These are phyloP conservation scores for Dolomedes plantarius DNA, from an alignment of 2,888 invertebrate genomes.

Conservation along the genomic window DNA sequence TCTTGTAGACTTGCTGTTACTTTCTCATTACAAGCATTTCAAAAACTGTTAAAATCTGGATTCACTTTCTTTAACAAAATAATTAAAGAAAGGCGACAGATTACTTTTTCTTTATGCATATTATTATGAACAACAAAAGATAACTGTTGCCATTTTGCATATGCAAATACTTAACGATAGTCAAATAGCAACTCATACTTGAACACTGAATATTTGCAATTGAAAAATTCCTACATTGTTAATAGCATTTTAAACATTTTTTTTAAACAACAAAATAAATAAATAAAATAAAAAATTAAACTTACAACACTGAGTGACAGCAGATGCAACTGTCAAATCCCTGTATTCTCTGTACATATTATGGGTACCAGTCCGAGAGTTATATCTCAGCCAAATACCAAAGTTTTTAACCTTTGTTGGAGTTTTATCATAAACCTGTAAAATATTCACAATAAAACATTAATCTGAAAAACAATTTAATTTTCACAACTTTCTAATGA, in stretches of 20 bases:
- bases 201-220: no score
- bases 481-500: no score
- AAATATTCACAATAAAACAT: no score
- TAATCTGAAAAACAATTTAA: no score
- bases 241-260: no score
- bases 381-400: slow-evolving; percentile 99
- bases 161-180: no score
- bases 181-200: no score
- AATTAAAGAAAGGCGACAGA: slow-evolving; percentile 45
- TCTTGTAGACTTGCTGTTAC: no score
- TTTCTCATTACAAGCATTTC: no score
- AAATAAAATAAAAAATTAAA: no score
- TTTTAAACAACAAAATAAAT: no score
- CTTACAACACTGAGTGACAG: slow-evolving; percentile 94
- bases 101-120: slow-evolving; percentile 36
- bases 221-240: no score
- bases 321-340: slow-evolving; percentile 95
- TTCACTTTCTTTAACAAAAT: slow-evolving; percentile 42
- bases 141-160: neutral
- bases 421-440: slow-evolving; percentile 88
- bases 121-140: neutral
- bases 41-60: slow-evolving; percentile 26
- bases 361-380: slow-evolving; percentile 98
- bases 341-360: slow-evolving; percentile 99
- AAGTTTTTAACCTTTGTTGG: slow-evolving; percentile 97